Percentiles rank a stretch among this genome's conserved stretches.
Evolutionary conservation across 2,888 invertebrate species (phyloP).

Genomic region (Caenorhabditis zanzibari): DNA sequence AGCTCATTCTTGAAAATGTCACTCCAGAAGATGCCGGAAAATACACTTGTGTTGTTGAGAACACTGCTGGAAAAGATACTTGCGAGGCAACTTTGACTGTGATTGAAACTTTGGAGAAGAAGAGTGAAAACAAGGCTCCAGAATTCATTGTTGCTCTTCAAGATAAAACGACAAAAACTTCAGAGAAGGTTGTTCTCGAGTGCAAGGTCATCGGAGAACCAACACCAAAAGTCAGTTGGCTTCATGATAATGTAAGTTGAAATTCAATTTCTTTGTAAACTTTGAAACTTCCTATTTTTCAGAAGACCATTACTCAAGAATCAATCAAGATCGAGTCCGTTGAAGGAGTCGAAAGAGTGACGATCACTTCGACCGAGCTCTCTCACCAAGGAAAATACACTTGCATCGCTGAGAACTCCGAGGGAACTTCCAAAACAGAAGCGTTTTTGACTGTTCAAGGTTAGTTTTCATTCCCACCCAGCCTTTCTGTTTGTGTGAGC

Average conservation of each 20-base stretch:
- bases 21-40: slow-evolving; percentile 82
- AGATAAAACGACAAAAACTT: slow-evolving; percentile 76
- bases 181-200: slow-evolving; percentile 86
- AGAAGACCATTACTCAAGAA: slow-evolving; percentile 55
- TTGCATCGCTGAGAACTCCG: slow-evolving; percentile 81
- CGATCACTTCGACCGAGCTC: slow-evolving; percentile 77
- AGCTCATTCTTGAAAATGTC: slow-evolving; percentile 82
- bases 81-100: slow-evolving; percentile 82
- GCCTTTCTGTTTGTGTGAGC: slow-evolving; percentile 25
- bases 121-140: slow-evolving; percentile 74
- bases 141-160: slow-evolving; percentile 78
- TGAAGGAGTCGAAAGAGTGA: slow-evolving; percentile 78
- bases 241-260: slow-evolving; percentile 87
- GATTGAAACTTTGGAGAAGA: slow-evolving; percentile 79
- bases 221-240: slow-evolving; percentile 85
- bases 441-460: slow-evolving; percentile 78
- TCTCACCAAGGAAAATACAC: slow-evolving; percentile 76
- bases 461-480: slow-evolving; percentile 58
- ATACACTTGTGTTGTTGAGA: slow-evolving; percentile 82
- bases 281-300: slow-evolving; percentile 9
- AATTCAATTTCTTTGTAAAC: background rate
- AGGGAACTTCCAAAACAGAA: slow-evolving; percentile 79
- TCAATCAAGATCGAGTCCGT: slow-evolving; percentile 63
- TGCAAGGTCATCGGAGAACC: slow-evolving; percentile 81
- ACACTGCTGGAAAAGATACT: slow-evolving; percentile 79